phyloP scores from a whole-genome alignment of 2,113 vertebrate genomes.

The Amazona guildingii region DNA sequence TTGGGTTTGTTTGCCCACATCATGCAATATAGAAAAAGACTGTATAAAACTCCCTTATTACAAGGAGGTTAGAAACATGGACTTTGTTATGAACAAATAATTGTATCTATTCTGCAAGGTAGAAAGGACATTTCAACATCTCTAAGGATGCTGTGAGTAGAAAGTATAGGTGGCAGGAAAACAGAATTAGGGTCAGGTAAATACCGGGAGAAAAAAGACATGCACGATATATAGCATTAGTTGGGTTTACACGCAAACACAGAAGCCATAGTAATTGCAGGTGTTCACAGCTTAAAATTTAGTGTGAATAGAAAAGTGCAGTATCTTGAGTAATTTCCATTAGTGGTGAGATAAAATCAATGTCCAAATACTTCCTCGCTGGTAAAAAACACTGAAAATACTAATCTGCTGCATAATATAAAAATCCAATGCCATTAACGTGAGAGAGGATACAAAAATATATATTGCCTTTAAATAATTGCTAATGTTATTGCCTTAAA shows the following conservation, averaged over 20 bases:
- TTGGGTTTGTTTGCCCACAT: not conserved
- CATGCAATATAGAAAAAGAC: not conserved
- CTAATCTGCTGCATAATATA: not conserved
- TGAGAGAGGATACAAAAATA: not conserved
- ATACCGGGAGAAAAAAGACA: not conserved
- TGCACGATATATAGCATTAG: not conserved
- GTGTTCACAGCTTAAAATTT: not conserved
- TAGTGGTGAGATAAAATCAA: not conserved
- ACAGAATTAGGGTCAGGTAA: not conserved
- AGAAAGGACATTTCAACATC: not conserved
- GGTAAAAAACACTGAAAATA: not conserved
- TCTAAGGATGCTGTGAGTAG: not conserved
- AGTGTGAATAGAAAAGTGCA: not conserved
- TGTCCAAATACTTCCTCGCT: not conserved
- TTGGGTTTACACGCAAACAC: not conserved
- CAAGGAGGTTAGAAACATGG: conserved; percentile 29
- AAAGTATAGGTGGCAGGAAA: not conserved
- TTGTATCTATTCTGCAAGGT: not conserved
- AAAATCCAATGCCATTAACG: not conserved
- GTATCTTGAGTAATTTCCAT: not conserved
- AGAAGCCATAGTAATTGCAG: not conserved
- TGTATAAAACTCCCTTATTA: conserved; percentile 41
- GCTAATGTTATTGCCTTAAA: not conserved
- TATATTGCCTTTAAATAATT: not conserved
- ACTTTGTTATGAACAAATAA: conserved; percentile 54